Base-by-base conservation (phyloP, 1,140 invertebrate species). In the Samia ricini region DNA sequence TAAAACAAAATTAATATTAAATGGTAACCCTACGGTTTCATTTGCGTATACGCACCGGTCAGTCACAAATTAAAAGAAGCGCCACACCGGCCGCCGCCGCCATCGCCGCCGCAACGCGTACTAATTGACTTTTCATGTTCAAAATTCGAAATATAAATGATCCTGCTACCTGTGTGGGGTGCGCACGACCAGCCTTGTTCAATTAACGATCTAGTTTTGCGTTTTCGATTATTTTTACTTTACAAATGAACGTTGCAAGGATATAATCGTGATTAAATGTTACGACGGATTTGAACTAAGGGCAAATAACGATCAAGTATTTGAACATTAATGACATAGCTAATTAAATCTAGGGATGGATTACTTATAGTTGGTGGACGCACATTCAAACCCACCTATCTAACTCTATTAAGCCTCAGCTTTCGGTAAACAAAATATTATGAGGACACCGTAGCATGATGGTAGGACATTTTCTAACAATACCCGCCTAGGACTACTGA, bases 91-190 rank as follows among this genome's bases (percentile, higher is more conserved):
- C n/a, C n/a, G n/a, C n/a, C n/a, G n/a, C n/a, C n/a, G n/a, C n/a
- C n/a, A n/a, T 74, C 62, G 66, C 68, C 71, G 58, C 67, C 66
- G 60, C 59, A 22, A 36, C 51, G 62, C 64, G 63, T 63, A 71
- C 84, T 87, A 87, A 87, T 87, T 87, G 84, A 87, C 74, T 87
- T 87, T 82, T 83, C 81, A 78, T 87, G 84, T 87, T 69, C 51
- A 33, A 60, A 72, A 72, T 72, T 72, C 71, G 67, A 19, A 72
- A 72, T 76, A 76, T 78, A 72, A 78, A 81, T 69, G 62, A 18
- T 51, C n/a, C 51, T 68, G 63, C 71, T 73, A 72, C 70, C 67
- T 71, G 71, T 71, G 71, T 68, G 71, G 33, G 69, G 69, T 60
- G 68, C 66, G 66, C 68, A 69, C n/a, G 33, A 10, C 66, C 74